phyloP scores from a whole-genome alignment of 35 echinoderm and acorn worm species.

The Apostichopus californicus region DNA sequence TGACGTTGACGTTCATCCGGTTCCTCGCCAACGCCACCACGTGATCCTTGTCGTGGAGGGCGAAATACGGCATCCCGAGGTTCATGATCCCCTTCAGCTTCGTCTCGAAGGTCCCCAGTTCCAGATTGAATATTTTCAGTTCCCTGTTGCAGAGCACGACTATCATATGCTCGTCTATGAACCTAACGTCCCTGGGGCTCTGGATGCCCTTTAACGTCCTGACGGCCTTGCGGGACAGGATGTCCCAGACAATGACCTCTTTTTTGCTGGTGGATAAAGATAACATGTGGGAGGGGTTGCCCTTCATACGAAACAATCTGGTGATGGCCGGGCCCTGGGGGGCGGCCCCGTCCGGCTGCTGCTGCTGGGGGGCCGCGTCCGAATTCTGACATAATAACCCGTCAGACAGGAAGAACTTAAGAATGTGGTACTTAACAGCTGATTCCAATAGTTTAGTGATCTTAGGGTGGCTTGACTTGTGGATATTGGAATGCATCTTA shows the following conservation, averaged over 20 bases:
- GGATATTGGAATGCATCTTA: slow-evolving; percentile 49
- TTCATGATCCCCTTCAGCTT: slow-evolving; percentile 97
- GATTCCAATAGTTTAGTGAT: slow-evolving; percentile 74
- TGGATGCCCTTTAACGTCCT: slow-evolving; percentile 79
- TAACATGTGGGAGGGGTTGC: slow-evolving; percentile 71
- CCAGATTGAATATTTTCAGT: slow-evolving; percentile 90
- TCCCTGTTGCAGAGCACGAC: slow-evolving; percentile 92
- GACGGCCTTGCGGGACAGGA: slow-evolving; percentile 68
- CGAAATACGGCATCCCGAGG: slow-evolving; percentile 86
- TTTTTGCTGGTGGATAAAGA: slow-evolving; percentile 77
- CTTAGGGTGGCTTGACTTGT: slow-evolving; percentile 69
- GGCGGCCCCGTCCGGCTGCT: slow-evolving; percentile 3
- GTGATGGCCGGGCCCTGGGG: slow-evolving; percentile 40
- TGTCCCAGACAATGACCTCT: slow-evolving; percentile 66
- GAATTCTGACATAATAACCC: slow-evolving; percentile 58
- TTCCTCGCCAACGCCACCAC: slow-evolving; percentile 93
- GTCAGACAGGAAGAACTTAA: slow-evolving; percentile 80
- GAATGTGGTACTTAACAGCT: slow-evolving; percentile 65
- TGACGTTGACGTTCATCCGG: slow-evolving; percentile 97
- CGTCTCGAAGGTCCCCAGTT: slow-evolving; percentile 82
- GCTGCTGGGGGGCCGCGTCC: background rate
- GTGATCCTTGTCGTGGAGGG: slow-evolving; percentile 83
- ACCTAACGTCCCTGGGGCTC: slow-evolving; percentile 75
- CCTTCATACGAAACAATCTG: slow-evolving; percentile 69
- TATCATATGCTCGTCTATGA: slow-evolving; percentile 82